phyloP scores from a whole-genome alignment of 2,888 invertebrate genomes.

The Eudasyphora cyanicolor region DNA sequence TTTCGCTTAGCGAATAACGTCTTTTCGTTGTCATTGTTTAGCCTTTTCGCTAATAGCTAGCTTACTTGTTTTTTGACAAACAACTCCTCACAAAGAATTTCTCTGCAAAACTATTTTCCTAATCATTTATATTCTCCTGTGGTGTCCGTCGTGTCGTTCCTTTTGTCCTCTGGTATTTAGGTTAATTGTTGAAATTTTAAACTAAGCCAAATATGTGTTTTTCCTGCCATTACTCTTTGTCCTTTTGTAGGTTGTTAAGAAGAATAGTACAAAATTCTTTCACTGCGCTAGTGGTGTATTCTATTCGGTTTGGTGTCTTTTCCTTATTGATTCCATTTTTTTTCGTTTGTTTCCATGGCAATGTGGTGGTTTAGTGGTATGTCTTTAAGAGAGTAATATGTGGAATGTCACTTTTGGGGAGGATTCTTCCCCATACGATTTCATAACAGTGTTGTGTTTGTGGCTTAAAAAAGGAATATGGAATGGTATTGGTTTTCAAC shows the following conservation, averaged over 20 bases:
- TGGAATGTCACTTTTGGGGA: constrained; percentile 49
- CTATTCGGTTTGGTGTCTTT: constrained; percentile 41
- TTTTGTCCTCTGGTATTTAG: constrained; percentile 51
- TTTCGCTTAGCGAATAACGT: constrained; percentile 63
- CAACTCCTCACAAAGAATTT: constrained; percentile 19
- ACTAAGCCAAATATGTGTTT: constrained; percentile 25
- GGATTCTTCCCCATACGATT: not conserved
- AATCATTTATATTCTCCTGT: constrained; percentile 13
- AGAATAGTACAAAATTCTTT: constrained; percentile 51
- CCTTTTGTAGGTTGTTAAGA: constrained; percentile 51
- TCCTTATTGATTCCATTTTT: constrained; percentile 56
- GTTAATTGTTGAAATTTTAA: constrained; percentile 58
- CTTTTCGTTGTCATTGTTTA: constrained; percentile 50
- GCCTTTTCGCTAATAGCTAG: not conserved
- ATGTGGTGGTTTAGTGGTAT: not conserved
- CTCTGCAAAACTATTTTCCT: constrained; percentile 13
- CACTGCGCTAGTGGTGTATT: constrained; percentile 19
- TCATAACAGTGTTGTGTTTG: constrained; percentile 13
- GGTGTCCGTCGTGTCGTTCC: no score
- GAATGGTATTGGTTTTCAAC: no score
- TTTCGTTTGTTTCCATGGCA: constrained; percentile 39
- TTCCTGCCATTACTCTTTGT: constrained; percentile 47
- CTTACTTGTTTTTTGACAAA: not conserved
- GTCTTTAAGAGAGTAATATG: no score
- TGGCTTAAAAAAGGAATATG: not conserved